Conservation (phyloP, 2,797 vertebrate species). For the Mormyrus hasselquistii region DNA sequence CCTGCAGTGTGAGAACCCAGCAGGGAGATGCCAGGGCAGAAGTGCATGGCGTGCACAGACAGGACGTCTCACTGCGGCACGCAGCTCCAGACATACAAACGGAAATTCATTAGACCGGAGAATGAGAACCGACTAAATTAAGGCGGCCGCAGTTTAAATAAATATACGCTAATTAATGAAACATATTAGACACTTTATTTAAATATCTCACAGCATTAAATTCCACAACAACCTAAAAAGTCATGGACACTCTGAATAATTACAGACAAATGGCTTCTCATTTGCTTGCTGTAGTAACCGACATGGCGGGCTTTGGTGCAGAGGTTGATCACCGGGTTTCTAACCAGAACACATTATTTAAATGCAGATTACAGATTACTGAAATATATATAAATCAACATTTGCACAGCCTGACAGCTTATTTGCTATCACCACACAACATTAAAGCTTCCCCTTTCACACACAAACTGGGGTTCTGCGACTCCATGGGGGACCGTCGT, state of each 20-base stretch:
- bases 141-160: background rate
- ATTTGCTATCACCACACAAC: conserved; percentile 6
- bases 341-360: conserved; percentile 23
- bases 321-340: conserved; percentile 29
- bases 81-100: background rate
- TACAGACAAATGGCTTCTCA: conserved; percentile 15
- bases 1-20: background rate
- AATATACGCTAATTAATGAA: background rate
- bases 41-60: background rate
- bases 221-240: conserved; percentile 9
- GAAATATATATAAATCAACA: conserved; percentile 11
- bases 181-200: conserved; percentile 7
- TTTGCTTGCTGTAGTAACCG: conserved; percentile 2
- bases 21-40: background rate
- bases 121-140: background rate
- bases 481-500: background rate
- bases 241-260: conserved; percentile 16
- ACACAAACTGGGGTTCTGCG: background rate
- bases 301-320: conserved; percentile 18
- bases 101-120: background rate
- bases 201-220: conserved; percentile 16
- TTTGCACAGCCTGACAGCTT: background rate
- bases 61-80: background rate
- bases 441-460: background rate
- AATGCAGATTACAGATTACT: conserved; percentile 22